These are phyloP conservation scores for Neodontobutis hainanensis DNA, from an alignment of 2,113 vertebrate genomes.

Conservation along the genomic window DNA sequence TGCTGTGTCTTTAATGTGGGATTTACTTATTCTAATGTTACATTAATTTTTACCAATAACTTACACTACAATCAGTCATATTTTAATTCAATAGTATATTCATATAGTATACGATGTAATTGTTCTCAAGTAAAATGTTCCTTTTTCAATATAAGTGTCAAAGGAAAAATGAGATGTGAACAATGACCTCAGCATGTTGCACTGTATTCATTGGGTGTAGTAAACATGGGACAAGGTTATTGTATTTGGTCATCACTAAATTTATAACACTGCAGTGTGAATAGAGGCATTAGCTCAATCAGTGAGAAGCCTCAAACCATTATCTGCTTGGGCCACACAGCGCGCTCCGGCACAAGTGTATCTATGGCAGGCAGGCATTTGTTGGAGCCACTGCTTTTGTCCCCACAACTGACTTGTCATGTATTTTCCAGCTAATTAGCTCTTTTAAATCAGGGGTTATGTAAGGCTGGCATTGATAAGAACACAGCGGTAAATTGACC, in stretches of 20 bases:
- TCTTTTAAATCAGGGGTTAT: constrained; percentile 67
- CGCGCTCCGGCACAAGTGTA: constrained; percentile 69
- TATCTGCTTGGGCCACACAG: constrained; percentile 38
- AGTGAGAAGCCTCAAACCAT: not conserved
- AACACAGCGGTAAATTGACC: constrained; percentile 77
- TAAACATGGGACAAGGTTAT: constrained; percentile 10
- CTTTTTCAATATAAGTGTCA: not conserved
- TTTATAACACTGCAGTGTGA: constrained; percentile 2
- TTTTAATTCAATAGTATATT: too few relatives aligned
- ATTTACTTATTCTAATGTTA: too few relatives aligned
- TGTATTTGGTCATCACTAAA: constrained; percentile 2
- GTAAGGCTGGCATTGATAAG: constrained; percentile 76
- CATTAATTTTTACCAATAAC: too few relatives aligned
- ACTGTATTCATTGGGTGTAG: not conserved
- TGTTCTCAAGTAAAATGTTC: not conserved
- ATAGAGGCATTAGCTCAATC: constrained; percentile 9
- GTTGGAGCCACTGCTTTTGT: constrained; percentile 46
- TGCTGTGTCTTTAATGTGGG: too few relatives aligned
- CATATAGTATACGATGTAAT: not conserved
- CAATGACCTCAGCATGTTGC: not conserved
- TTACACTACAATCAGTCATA: too few relatives aligned
- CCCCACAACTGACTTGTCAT: constrained; percentile 81
- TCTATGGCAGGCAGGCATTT: constrained; percentile 70
- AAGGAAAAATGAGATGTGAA: not conserved
- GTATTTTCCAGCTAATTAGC: constrained; percentile 85